Evolutionary conservation across 2,888 invertebrate species (phyloP).

Genomic region (Drosophila antonietae): DNA sequence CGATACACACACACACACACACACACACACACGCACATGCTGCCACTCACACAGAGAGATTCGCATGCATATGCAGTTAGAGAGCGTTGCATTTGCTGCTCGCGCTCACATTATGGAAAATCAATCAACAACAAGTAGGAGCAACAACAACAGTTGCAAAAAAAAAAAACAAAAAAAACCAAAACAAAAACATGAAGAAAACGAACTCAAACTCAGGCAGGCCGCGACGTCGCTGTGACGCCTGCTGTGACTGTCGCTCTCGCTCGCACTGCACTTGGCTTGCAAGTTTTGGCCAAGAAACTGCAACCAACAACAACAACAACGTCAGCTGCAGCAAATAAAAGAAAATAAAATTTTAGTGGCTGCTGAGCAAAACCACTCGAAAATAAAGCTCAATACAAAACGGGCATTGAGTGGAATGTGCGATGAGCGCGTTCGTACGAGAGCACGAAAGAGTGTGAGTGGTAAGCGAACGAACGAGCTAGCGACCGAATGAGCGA

Average conservation of each 20-base stretch:
- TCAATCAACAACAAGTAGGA: constrained; percentile 54
- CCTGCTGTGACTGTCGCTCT: constrained; percentile 7
- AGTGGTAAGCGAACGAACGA: background rate
- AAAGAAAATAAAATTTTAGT: constrained; percentile 46
- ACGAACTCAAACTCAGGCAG: constrained; percentile 38
- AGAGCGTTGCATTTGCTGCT: constrained; percentile 35
- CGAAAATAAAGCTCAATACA: constrained; percentile 70
- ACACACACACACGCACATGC: constrained; percentile 36
- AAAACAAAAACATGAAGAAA: constrained; percentile 26
- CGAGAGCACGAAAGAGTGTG: constrained; percentile 6
- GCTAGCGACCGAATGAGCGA: constrained; percentile 6
- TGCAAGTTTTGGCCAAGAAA: constrained; percentile 62
- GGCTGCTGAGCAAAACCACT: constrained; percentile 58
- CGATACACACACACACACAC: constrained; percentile 66
- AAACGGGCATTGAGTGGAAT: constrained; percentile 70
- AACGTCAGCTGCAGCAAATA: constrained; percentile 27
- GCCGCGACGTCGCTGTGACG: constrained; percentile 26
- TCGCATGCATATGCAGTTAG: constrained; percentile 7
- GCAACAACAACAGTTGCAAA: background rate
- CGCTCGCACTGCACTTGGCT: constrained; percentile 45
- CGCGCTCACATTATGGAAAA: constrained; percentile 75
- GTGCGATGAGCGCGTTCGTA: constrained; percentile 16
- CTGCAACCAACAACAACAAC: constrained; percentile 41
- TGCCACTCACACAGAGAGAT: constrained; percentile 15
- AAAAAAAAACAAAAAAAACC: constrained; percentile 21